Evolutionary conservation across 2,797 vertebrate species (phyloP).

Genomic region (Oreonectes daqikongensis): DNA sequence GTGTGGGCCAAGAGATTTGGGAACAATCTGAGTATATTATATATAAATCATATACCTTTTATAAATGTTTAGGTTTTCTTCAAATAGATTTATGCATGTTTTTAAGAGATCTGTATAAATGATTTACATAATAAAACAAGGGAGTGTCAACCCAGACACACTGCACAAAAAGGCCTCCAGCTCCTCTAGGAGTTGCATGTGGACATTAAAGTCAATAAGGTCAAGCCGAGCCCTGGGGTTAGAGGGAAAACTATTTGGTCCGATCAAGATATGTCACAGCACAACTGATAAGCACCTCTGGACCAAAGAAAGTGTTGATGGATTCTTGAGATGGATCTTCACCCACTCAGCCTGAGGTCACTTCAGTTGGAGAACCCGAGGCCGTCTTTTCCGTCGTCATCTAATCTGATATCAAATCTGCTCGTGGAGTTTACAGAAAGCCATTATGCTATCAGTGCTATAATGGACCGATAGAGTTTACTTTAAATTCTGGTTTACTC

Average conservation of each 20-base stretch:
- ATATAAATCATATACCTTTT: not conserved
- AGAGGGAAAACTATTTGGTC: conserved; percentile 40
- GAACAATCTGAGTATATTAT: too few species aligned
- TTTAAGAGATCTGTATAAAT: not conserved
- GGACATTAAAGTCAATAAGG: conserved; percentile 47
- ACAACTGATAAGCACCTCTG: conserved; percentile 45
- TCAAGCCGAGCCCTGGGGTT: conserved; percentile 34
- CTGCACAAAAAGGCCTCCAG: conserved; percentile 24
- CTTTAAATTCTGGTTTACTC: conserved; percentile 41
- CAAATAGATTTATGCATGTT: not conserved
- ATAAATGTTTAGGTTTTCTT: not conserved
- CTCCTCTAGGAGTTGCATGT: not conserved
- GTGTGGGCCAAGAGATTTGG: conserved; percentile 17
- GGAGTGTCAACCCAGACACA: conserved; percentile 33
- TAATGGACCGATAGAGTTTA: conserved; percentile 8
- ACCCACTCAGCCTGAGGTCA: not conserved
- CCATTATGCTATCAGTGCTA: conserved; percentile 39
- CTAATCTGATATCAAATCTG: conserved; percentile 37
- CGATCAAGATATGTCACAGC: conserved; percentile 44
- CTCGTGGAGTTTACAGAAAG: conserved; percentile 29
- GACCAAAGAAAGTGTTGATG: conserved; percentile 37
- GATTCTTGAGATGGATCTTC: conserved; percentile 23
- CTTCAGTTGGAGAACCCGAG: conserved; percentile 2
- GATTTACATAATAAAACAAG: conserved; percentile 34
- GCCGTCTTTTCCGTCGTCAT: conserved; percentile 22